phyloP scores from a whole-genome alignment of 2,888 invertebrate species.

The Scaptomyza reducta region DNA sequence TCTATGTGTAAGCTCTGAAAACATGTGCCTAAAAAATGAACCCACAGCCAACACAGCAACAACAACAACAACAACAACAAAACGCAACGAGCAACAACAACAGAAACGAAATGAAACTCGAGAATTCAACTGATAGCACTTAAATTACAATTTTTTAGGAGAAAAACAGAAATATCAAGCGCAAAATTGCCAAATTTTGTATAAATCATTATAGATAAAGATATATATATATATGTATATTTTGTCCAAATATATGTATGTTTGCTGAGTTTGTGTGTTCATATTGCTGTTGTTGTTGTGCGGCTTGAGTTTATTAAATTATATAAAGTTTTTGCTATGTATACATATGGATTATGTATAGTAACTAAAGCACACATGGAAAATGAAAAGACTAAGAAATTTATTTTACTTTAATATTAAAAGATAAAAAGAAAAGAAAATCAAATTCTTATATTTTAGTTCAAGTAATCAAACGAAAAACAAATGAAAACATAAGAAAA shows the following conservation, averaged over 20 bases:
- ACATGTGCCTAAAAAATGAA: conserved; percentile 78
- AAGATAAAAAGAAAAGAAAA: conserved; percentile 32
- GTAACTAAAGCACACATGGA: conserved; percentile 79
- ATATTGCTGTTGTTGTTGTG: conserved; percentile 35
- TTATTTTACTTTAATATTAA: conserved; percentile 69
- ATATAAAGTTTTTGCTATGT: conserved; percentile 75
- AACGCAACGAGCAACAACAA: background rate
- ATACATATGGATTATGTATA: conserved; percentile 72
- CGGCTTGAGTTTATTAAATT: conserved; percentile 56
- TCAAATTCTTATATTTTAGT: conserved; percentile 64
- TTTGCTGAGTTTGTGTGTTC: conserved; percentile 15
- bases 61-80: conserved; percentile 19
- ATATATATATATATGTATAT: background rate
- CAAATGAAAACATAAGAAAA: conserved; percentile 11
- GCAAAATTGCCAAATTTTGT: conserved; percentile 63
- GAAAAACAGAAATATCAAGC: conserved; percentile 12
- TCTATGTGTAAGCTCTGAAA: conserved; percentile 76
- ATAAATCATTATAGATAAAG: conserved; percentile 12
- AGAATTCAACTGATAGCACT: conserved; percentile 51
- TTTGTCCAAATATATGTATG: conserved; percentile 18
- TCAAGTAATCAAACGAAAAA: conserved; percentile 42
- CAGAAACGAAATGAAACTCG: conserved; percentile 33
- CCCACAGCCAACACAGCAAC: conserved; percentile 46
- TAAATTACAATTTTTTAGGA: conserved; percentile 17
- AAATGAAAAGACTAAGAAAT: conserved; percentile 80